phyloP scores from a whole-genome alignment of 2,113 vertebrate species.

The Saccopteryx bilineata region DNA sequence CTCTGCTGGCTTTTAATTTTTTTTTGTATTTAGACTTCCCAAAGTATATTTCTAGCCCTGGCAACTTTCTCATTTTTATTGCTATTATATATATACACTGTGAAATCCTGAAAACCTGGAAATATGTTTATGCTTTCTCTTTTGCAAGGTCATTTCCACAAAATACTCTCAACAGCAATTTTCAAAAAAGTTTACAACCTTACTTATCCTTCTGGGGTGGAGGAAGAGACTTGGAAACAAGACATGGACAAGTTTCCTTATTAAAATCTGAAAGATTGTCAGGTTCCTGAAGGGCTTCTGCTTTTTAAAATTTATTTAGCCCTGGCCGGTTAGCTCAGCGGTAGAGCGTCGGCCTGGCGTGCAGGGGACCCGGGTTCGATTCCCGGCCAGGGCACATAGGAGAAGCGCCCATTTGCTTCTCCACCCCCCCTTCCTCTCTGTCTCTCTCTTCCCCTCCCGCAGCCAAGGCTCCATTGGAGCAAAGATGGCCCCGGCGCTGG shows the following conservation, averaged over 20 bases:
- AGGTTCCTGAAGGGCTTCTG: not conserved
- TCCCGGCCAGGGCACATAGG: too few species aligned
- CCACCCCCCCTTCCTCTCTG: too few species aligned
- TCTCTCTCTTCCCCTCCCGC: too few species aligned
- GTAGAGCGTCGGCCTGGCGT: too few species aligned
- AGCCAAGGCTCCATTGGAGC: too few species aligned
- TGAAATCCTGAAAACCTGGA: slow-evolving; percentile 3
- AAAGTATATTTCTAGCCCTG: slow-evolving; percentile 34
- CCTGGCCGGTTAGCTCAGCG: too few species aligned
- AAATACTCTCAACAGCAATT: slow-evolving; percentile 14
- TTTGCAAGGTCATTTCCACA: not conserved
- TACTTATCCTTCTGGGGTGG: not conserved
- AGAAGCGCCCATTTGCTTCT: too few species aligned
- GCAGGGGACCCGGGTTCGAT: too few species aligned
- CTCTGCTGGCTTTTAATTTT: not conserved
- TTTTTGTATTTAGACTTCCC: not conserved
- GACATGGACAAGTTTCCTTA: not conserved
- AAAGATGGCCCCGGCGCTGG: too few species aligned
- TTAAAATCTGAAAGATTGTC: not conserved
- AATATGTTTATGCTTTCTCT: slow-evolving; percentile 48
- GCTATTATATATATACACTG: not conserved
- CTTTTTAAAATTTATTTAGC: not conserved
- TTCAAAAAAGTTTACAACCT: not conserved
- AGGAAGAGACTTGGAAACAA: not conserved
- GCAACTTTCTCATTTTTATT: slow-evolving; percentile 8